Conservation (phyloP, 2,113 vertebrate genomes). For the Smithornis capensis region DNA sequence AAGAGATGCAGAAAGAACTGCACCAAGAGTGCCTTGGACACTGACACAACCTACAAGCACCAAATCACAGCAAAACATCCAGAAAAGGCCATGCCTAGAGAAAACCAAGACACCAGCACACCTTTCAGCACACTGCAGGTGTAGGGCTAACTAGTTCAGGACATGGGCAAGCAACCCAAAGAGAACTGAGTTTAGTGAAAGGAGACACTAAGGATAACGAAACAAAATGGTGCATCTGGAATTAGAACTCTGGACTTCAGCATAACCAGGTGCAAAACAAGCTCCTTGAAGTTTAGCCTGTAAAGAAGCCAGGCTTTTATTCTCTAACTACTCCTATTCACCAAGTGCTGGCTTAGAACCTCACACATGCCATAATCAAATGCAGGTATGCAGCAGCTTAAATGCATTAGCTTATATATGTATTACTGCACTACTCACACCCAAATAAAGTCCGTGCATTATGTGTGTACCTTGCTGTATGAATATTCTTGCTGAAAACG, state of each 20-base stretch:
- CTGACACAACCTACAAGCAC: not conserved
- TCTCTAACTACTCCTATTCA: not conserved
- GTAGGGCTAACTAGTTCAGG: not conserved
- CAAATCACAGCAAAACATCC: slow-evolving; percentile 20
- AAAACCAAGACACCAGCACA: not conserved
- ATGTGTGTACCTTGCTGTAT: not conserved
- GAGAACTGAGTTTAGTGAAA: not conserved
- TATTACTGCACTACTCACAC: not conserved
- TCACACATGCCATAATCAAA: not conserved
- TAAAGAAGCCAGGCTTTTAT: not conserved
- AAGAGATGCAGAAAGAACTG: not conserved
- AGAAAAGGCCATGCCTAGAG: not conserved
- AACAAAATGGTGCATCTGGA: slow-evolving; percentile 68
- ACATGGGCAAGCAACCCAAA: not conserved
- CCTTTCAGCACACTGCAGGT: not conserved
- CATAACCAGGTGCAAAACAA: not conserved
- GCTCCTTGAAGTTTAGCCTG: not conserved
- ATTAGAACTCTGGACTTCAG: not conserved
- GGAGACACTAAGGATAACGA: not conserved
- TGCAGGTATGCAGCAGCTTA: not conserved
- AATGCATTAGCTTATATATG: not conserved
- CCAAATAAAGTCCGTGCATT: not conserved
- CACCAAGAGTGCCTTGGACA: not conserved
- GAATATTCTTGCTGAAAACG: not conserved
- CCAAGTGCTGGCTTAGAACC: not conserved